Percentiles rank a stretch among this genome's conserved stretches.
These are phyloP conservation scores for Colistium nudipinnis DNA, from an alignment of 2,113 vertebrate species.

Conservation along the genomic window DNA sequence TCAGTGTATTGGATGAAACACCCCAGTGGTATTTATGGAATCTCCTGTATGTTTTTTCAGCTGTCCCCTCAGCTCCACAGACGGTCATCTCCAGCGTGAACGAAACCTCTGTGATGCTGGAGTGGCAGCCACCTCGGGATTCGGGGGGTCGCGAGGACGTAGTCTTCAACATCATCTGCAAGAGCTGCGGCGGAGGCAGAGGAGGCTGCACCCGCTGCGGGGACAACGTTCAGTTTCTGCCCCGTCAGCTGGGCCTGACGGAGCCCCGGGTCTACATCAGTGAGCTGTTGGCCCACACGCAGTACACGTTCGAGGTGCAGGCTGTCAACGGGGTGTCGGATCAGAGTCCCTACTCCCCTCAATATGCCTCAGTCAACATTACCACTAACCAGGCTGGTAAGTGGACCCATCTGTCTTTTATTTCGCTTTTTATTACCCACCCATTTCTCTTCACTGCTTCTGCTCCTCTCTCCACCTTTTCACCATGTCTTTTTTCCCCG, in stretches of 20 bases:
- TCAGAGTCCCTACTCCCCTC: constrained; percentile 96
- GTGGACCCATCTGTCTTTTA: constrained; percentile 71
- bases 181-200: constrained; percentile 91
- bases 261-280: constrained; percentile 94
- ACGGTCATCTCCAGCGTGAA: constrained; percentile 95
- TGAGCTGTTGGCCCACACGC: constrained; percentile 95
- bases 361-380: constrained; percentile 95
- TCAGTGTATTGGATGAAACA: no score
- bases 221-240: constrained; percentile 95
- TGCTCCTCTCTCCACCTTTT: constrained; percentile 4
- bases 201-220: constrained; percentile 95
- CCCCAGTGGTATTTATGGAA: no score
- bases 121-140: constrained; percentile 90
- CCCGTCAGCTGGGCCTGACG: constrained; percentile 93
- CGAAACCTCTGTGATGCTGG: constrained; percentile 96
- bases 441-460: not conserved
- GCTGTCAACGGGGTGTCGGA: constrained; percentile 97
- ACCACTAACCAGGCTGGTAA: constrained; percentile 99
- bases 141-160: constrained; percentile 92
- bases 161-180: constrained; percentile 98
- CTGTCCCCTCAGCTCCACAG: constrained; percentile 92
- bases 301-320: constrained; percentile 99
- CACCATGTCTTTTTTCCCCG: not conserved
- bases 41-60: constrained; percentile 70
- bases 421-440: constrained; percentile 38